Evolutionary conservation across 2,797 vertebrate species (phyloP), one percentile per base, ranked within the genome.

Genomic region (Diceros bicornis): DNA sequence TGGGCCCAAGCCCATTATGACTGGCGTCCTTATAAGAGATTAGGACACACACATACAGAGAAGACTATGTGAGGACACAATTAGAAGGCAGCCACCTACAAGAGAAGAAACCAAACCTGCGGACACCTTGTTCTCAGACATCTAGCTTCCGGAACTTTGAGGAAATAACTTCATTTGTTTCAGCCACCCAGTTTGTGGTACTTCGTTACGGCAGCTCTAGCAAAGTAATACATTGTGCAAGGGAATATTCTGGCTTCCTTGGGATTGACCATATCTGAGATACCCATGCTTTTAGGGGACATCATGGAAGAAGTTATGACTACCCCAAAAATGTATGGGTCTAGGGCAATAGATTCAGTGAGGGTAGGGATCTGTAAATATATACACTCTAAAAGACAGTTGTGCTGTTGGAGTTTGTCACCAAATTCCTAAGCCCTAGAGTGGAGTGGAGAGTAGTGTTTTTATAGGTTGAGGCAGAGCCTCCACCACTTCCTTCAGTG

Each of bases 61-160:
- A 10, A 47, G 3, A 50, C 64, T 1, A 23, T 50, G 17, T 44
- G 50, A 90, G 20, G 34, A 66, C 77, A 83, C 0, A 34, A 41
- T 41, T 41, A 41, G 47, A 57, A 41, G 32, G 34, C 23, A 61
- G 50, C 14, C 6, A 7, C 32, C 5, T 17, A 77, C n/a, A 81
- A 74, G 47, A 69, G 52, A 94, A 92, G 92, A 89, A 81, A 85
- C 29, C 34, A 44, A 77, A 74, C 20, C 44, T 61, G 29, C n/a
- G 29, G 2, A 83, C n/a, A 72, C 32, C 8, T 89, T 61, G 61
- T 72, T 41, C 59, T 92, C 37, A 59, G 37, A 85, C 72, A 94
- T 84, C 47, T 11, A 69, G 32, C 62, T 50, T 92, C 41, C 14
- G 16, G 14, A 94, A 79, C 29, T 21, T 37, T 50, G 16, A 84